Percentiles rank a stretch among this genome's conserved stretches.
Evolutionary conservation across 2,113 vertebrate genomes (phyloP).

Genomic region (Vicugna pacos): DNA sequence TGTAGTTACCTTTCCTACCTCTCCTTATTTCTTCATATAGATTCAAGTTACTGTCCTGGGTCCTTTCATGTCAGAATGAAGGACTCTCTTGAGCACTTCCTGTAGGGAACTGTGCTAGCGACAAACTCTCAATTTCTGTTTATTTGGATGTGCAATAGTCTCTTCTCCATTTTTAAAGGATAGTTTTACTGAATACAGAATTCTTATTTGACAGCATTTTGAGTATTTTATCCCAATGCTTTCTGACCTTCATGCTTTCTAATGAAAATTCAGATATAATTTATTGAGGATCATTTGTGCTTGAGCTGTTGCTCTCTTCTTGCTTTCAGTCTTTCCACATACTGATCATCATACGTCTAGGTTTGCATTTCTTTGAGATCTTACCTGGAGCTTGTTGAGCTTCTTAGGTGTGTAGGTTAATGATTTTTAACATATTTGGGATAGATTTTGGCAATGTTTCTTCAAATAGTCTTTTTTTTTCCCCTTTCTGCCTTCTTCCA

Average conservation of each 20-base stretch:
- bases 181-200: background rate
- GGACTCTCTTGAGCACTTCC: background rate
- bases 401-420: background rate
- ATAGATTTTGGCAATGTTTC: background rate
- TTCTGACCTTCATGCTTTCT: background rate
- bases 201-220: background rate
- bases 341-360: background rate
- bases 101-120: background rate
- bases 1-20: background rate
- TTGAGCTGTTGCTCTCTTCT: background rate
- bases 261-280: background rate
- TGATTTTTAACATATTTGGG: constrained; percentile 3
- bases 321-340: background rate
- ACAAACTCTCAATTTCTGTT: background rate
- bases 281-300: background rate
- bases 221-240: background rate
- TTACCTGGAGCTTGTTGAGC: background rate
- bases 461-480: background rate
- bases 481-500: background rate
- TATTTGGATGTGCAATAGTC: background rate
- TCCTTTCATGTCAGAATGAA: background rate
- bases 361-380: background rate
- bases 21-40: background rate
- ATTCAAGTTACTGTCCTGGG: background rate
- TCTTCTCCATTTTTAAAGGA: constrained; percentile 27